phyloP scores from a whole-genome alignment of 2,113 vertebrate genomes.

The Aythya baeri region DNA sequence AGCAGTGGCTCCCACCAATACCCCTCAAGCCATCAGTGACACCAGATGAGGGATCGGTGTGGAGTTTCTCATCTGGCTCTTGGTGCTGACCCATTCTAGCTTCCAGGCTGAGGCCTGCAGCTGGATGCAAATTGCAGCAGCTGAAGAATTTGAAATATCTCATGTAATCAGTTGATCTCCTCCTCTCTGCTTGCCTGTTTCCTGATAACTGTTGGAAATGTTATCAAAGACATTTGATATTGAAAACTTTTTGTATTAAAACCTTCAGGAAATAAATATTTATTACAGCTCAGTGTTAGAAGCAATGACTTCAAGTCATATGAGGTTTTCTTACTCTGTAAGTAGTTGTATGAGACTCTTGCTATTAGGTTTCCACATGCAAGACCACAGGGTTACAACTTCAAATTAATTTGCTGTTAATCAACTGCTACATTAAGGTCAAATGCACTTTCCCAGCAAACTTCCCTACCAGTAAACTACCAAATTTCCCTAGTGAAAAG shows the following conservation, averaged over 20 bases:
- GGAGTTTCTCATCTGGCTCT: neutral
- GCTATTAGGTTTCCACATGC: neutral
- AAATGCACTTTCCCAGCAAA: neutral
- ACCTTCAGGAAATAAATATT: neutral
- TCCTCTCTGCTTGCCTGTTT: neutral
- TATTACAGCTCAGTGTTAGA: neutral
- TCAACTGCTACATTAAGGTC: neutral
- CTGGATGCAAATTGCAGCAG: neutral
- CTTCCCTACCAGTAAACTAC: neutral
- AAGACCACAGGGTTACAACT: neutral
- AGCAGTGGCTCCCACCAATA: neutral
- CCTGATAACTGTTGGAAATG: neutral
- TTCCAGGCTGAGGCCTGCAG: neutral
- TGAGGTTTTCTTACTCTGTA: neutral
- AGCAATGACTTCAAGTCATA: neutral
- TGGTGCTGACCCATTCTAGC: accelerated
- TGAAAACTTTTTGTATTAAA: neutral
- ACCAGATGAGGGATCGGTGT: neutral
- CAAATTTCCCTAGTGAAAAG: too few relatives aligned
- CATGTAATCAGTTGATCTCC: neutral
- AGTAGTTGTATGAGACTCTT: neutral
- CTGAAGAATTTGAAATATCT: neutral
- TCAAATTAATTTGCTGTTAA: neutral
- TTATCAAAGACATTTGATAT: neutral
- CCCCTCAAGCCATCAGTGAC: neutral